phyloP scores from a whole-genome alignment of 2,888 invertebrate genomes.

The Antitype chi region DNA sequence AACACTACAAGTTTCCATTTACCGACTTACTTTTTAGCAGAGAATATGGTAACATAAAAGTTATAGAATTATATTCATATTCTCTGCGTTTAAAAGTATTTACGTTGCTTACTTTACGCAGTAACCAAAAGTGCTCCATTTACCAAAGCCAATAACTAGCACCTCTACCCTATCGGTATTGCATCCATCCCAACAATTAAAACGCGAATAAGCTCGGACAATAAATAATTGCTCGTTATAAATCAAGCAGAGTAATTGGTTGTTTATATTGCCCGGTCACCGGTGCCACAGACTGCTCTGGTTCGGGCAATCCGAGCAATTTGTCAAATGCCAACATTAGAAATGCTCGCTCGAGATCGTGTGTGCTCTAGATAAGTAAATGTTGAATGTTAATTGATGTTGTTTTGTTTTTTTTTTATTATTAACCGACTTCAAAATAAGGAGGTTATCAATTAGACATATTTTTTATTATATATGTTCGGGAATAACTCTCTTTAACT shows the following conservation, averaged over 20 bases:
- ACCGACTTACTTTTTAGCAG: no score
- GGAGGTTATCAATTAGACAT: no score
- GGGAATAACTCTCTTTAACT: no score
- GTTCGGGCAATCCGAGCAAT: slow-evolving; percentile 58
- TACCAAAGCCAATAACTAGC: slow-evolving; percentile 13
- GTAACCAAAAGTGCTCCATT: neutral
- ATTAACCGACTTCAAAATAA: no score
- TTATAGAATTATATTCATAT: neutral
- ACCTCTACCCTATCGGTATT: slow-evolving; percentile 54
- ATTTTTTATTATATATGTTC: no score
- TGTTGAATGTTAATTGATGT: slow-evolving; percentile 23
- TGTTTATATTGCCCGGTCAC: slow-evolving; percentile 67
- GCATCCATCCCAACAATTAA: slow-evolving; percentile 71
- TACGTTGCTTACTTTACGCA: neutral
- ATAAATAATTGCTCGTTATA: slow-evolving; percentile 71
- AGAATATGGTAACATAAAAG: no score
- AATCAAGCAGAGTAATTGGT: slow-evolving; percentile 69
- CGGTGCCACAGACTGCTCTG: slow-evolving; percentile 61
- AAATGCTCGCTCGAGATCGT: slow-evolving; percentile 45
- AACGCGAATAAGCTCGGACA: slow-evolving; percentile 72
- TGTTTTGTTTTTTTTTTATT: no score
- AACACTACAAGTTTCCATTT: neutral
- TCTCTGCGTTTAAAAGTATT: neutral
- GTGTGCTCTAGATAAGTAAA: slow-evolving; percentile 48
- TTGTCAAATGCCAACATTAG: slow-evolving; percentile 63